Evolutionary conservation across 1,140 invertebrate genomes (phyloP), one percentile per base, ranked within the genome.

Genomic region (Drosophila mayri): DNA sequence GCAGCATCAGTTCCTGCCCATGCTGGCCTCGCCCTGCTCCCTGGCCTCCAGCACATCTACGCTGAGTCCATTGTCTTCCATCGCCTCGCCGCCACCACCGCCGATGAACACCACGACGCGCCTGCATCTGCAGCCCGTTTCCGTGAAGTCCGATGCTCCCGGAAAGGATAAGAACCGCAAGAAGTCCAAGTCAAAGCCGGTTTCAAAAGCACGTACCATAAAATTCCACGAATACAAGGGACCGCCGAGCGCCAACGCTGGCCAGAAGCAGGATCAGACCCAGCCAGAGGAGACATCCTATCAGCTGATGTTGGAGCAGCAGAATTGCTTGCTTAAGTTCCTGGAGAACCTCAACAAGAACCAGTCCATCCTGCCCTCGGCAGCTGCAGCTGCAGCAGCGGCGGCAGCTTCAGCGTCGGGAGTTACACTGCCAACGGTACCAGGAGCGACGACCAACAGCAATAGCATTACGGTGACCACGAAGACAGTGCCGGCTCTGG

Each of bases 221-320:
- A 99, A 99, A 94, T 99, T 99, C 93, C 98, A 99, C 93, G 98
- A 99, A 93, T 99, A 99, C 93, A 99, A 99, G 94, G 98, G 98
- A 58, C 98, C 98, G 43, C 98, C 98, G 61, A 99, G 96, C 93
- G 97, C 97, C 22, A 55, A 55, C 16, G 95, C 98, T 88, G 96
- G 98, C 81, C 94, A 94, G 38, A 94, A 94, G 3, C 92, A 93
- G 41, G 90, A 93, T 8, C 93, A 93, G 16, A 86, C 92, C 64
- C 93, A 76, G 82, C 82, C 77, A 54, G 93, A 87, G 12, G 94
- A 94, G 43, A 98, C 97, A 2, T 96, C 97, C 10, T 99, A 99
- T 91, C 97, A 99, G 91, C 93, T 99, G 54, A 94, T 99, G 20
- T 94, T 99, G 25, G 97, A 99, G 84, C 98, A 99, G 83, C 98